phyloP scores from a whole-genome alignment of 2,113 vertebrate species.

The Ptilorrhoa leucosticta region DNA sequence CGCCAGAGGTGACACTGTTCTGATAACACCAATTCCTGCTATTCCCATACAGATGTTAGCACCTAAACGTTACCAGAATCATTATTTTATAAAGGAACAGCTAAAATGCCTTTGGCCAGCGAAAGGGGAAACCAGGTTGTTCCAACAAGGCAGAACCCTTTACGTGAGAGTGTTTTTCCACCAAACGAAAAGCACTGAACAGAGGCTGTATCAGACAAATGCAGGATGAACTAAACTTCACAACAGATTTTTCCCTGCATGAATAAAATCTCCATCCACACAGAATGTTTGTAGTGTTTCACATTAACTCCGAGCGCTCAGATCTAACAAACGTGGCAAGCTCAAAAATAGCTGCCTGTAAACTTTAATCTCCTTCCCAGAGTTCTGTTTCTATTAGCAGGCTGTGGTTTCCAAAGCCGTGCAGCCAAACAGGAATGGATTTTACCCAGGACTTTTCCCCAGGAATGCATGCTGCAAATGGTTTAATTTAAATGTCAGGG shows the following conservation, averaged over 20 bases:
- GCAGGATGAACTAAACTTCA: background rate
- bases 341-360: background rate
- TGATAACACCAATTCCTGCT: background rate
- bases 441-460: background rate
- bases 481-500: conserved; percentile 15
- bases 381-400: background rate
- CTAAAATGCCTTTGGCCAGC: background rate
- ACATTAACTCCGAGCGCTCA: background rate
- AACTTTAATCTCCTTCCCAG: background rate
- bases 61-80: background rate
- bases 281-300: background rate
- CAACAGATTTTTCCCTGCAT: background rate
- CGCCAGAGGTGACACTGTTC: rapidly evolving
- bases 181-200: background rate
- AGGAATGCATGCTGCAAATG: background rate
- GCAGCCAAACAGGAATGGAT: background rate
- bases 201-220: background rate
- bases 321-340: background rate
- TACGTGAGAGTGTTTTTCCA: background rate
- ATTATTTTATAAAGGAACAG: background rate
- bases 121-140: background rate
- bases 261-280: background rate
- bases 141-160: background rate
- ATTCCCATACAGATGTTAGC: background rate
- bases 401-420: background rate